Percentiles rank a stretch among this genome's conserved stretches.
Conservation (phyloP, 1,140 invertebrate genomes). For the Drosophila ficusphila region DNA sequence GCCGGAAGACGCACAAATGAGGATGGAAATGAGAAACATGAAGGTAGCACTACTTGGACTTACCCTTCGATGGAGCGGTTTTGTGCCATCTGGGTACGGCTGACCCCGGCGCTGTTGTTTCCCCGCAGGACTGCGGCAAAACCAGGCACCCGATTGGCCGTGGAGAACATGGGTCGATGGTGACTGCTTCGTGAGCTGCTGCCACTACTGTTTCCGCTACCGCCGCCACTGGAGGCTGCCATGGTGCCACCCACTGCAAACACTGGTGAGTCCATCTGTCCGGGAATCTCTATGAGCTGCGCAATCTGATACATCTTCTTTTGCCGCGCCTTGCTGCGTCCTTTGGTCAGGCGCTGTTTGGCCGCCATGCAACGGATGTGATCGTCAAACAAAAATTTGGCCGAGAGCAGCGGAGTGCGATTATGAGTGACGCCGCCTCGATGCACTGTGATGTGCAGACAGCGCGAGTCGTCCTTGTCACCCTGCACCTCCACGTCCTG, state of each 20-base stretch:
- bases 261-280: slow-evolving; percentile 86
- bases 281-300: slow-evolving; percentile 92
- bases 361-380: slow-evolving; percentile 99
- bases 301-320: slow-evolving; percentile 98
- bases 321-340: slow-evolving; percentile 96
- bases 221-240: slow-evolving; percentile 62
- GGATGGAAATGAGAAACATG: slow-evolving; percentile 2
- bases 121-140: slow-evolving; percentile 88
- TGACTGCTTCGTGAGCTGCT: slow-evolving; percentile 67
- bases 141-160: slow-evolving; percentile 87
- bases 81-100: slow-evolving; percentile 76
- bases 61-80: slow-evolving; percentile 83
- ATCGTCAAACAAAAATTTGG: slow-evolving; percentile 99
- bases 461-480: slow-evolving; percentile 98
- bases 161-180: slow-evolving; percentile 86
- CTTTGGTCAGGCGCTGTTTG: slow-evolving; percentile 93
- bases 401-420: slow-evolving; percentile 91
- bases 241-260: slow-evolving; percentile 74
- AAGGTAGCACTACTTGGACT: not conserved
- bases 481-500: slow-evolving; percentile 93
- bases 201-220: slow-evolving; percentile 48
- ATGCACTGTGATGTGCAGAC: slow-evolving; percentile 97
- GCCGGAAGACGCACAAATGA: not conserved
- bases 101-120: slow-evolving; percentile 83
- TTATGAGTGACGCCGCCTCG: slow-evolving; percentile 88